Percentiles rank a stretch among this genome's conserved stretches.
Conservation (phyloP, 1,140 invertebrate species). For the Papilio glaucus region DNA sequence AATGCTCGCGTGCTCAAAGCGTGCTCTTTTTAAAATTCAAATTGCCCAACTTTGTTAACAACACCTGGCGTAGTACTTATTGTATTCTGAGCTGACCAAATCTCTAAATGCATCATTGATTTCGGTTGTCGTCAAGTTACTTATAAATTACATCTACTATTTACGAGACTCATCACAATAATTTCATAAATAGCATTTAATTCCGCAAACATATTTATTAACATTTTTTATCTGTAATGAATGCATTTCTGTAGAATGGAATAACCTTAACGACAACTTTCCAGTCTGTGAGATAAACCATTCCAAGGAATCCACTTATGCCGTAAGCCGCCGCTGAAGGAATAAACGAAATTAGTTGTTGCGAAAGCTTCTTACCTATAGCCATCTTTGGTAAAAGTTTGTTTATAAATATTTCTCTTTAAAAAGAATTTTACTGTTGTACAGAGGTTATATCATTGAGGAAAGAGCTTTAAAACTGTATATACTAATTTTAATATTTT, state of each 20-base stretch:
- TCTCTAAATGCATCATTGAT: neutral
- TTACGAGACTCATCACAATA: neutral
- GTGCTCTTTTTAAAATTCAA: slow-evolving; percentile 46
- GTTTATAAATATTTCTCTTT: neutral
- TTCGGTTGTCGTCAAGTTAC: neutral
- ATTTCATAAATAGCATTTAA: neutral
- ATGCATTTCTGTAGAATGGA: slow-evolving; percentile 89
- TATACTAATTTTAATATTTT: neutral
- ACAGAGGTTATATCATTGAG: too few species aligned
- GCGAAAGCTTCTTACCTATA: slow-evolving; percentile 63
- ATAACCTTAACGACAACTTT: slow-evolving; percentile 86
- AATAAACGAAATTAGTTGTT: slow-evolving; percentile 51
- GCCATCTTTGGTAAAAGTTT: slow-evolving; percentile 40
- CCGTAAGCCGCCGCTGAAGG: slow-evolving; percentile 84
- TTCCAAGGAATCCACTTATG: slow-evolving; percentile 74
- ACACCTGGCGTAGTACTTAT: slow-evolving; percentile 30
- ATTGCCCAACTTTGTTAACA: slow-evolving; percentile 24
- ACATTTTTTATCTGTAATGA: slow-evolving; percentile 58
- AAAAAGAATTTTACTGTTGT: too few species aligned
- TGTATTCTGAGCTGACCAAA: slow-evolving; percentile 12
- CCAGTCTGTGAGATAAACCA: slow-evolving; percentile 91
- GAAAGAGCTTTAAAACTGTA: too few species aligned
- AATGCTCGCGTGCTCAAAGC: slow-evolving; percentile 55
- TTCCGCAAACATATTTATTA: neutral
- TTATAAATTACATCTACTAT: neutral